Percentiles rank a stretch among this genome's conserved stretches.
phyloP scores from a whole-genome alignment of 2,797 vertebrate genomes.

The Chelmon rostratus region DNA sequence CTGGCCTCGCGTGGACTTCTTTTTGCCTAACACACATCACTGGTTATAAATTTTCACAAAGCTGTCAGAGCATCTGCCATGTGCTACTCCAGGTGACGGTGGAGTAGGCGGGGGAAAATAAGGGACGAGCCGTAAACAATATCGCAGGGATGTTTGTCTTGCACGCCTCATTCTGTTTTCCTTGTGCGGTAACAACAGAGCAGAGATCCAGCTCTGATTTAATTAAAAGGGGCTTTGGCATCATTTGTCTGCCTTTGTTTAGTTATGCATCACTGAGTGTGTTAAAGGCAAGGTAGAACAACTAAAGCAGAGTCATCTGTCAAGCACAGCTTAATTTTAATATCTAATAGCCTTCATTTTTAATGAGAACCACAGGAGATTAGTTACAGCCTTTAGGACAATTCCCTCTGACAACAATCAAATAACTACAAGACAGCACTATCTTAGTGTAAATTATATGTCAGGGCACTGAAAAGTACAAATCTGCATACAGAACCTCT shows the following conservation, averaged over 20 bases:
- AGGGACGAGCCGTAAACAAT: conserved; percentile 48
- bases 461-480: conserved; percentile 1
- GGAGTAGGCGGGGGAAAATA: conserved; percentile 13
- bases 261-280: conserved; percentile 58
- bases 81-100: conserved; percentile 62
- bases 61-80: conserved; percentile 64
- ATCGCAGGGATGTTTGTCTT: conserved; percentile 57
- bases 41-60: conserved; percentile 63
- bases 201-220: conserved; percentile 63
- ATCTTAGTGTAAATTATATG: conserved; percentile 9
- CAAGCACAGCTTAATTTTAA: conserved; percentile 68
- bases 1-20: conserved; percentile 31
- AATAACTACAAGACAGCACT: conserved; percentile 10
- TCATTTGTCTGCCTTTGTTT: conserved; percentile 68
- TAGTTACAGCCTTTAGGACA: conserved; percentile 39
- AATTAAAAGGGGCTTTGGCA: conserved; percentile 65
- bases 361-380: conserved; percentile 59
- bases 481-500: neutral
- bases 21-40: conserved; percentile 47
- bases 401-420: conserved; percentile 36
- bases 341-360: conserved; percentile 55
- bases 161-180: conserved; percentile 41
- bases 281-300: conserved; percentile 61
- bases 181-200: conserved; percentile 60
- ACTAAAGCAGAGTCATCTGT: conserved; percentile 47